A percentile compares a stretch with the other conserved stretches of the same genome.
These are phyloP conservation scores for Sepioteuthis lessoniana DNA, from an alignment of 2,888 invertebrate genomes.

Conservation along the genomic window DNA sequence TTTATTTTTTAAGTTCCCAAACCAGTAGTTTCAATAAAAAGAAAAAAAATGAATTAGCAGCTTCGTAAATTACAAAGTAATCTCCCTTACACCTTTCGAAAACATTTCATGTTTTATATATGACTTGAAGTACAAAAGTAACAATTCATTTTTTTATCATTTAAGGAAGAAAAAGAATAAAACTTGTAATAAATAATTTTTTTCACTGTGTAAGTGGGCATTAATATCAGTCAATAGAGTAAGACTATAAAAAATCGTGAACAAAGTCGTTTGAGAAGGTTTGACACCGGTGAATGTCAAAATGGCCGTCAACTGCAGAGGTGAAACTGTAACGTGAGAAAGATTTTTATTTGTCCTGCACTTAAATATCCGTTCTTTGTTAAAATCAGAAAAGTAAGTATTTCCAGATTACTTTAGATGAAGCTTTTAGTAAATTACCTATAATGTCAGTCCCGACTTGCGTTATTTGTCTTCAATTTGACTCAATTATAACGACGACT, in stretches of 20 bases:
- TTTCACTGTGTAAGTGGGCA: background rate
- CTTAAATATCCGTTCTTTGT: background rate
- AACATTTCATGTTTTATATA: background rate
- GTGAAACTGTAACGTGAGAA: background rate
- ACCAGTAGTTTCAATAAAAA: too few relatives aligned
- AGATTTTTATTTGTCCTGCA: background rate
- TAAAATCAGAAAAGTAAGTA: background rate
- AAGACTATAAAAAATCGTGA: too few relatives aligned
- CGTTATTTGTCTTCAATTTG: too few relatives aligned
- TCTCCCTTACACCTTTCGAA: background rate
- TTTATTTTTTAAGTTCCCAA: too few relatives aligned
- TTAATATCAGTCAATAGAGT: background rate
- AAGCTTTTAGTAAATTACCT: too few relatives aligned
- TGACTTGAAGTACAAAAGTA: too few relatives aligned
- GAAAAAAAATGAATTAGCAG: too few relatives aligned
- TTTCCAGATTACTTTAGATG: background rate
- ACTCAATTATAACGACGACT: too few relatives aligned
- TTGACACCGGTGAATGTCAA: background rate
- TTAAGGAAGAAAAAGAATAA: background rate
- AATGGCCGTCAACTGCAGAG: slow-evolving; percentile 1
- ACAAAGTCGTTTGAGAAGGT: too few relatives aligned
- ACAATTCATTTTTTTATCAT: background rate
- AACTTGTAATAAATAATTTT: background rate
- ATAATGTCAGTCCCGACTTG: too few relatives aligned
- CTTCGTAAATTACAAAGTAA: too few relatives aligned